Base-by-base conservation (phyloP, 2,888 invertebrate species). In the Ophonus ardosiacus region DNA sequence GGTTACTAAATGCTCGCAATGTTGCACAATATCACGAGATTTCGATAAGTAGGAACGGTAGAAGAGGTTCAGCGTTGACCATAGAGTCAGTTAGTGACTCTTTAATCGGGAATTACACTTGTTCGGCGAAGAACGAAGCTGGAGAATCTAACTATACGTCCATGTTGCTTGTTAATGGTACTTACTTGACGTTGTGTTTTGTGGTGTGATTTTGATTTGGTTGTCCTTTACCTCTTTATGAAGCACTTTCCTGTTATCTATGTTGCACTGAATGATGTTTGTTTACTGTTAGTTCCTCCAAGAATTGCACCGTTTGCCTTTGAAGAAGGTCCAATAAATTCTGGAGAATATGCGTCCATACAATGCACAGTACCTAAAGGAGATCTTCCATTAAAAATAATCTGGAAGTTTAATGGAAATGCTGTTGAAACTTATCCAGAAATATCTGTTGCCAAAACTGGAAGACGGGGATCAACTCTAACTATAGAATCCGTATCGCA, bases 81-180 rank as follows among this genome's bases (percentile, higher is more conserved):
- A 96, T 96, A 89, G 95, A 95, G 88, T 93, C 95, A 13, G 96
- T 96, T 76, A 94, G 94, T 81, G 95, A 94, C 65, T 93, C 94
- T 87, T 96, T 96, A 90, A 94, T 94, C 86, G 97, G 97, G 87
- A 92, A 94, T 85, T 97, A 96, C 89, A 95, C 95, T 87, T 97
- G 96, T 90, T 92, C 93, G 82, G 96, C 94, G 13, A 92, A 91
- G 81, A 96, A 96, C 91, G 92, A 92, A 88, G 96, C 95, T 61
- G 96, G 96, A 86, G 91, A 92, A 86, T 93, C 94, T 59, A 93
- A 93, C 88, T 94, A 94, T 89, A 94, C 95, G 2, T 92, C 95
- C 68, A 92, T 93, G 89, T 92, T 96, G 88, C 92, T 93, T 87
- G 95, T 96, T 74, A 96, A 96, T 90, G 96, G 96, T 96, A 57